Percentiles rank a stretch among this genome's conserved stretches.
Conservation (phyloP, 1,140 invertebrate genomes). For the Xylocopa sonorina region DNA sequence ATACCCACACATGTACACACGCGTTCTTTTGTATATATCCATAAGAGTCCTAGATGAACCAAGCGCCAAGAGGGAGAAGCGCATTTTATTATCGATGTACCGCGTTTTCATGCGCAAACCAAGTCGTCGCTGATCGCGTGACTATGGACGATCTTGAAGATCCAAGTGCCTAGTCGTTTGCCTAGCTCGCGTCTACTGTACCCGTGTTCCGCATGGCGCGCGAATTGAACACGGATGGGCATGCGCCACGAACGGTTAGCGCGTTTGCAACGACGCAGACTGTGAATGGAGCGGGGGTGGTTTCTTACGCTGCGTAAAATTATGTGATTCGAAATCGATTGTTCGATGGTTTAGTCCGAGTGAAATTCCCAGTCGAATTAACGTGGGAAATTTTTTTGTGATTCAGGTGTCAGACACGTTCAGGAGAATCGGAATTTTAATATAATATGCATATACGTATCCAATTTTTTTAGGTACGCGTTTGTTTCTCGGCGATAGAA, state of each 20-base stretch:
- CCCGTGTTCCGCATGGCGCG: slow-evolving; percentile 38
- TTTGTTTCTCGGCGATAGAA: not conserved
- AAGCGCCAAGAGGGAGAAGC: not conserved
- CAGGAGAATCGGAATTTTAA: slow-evolving; percentile 67
- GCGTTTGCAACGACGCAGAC: not conserved
- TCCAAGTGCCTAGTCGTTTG: slow-evolving; percentile 75
- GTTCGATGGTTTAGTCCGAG: not conserved
- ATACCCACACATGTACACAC: not conserved
- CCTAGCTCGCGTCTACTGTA: slow-evolving; percentile 60
- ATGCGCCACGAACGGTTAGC: not conserved
- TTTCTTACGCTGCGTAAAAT: not conserved
- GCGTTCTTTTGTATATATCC: slow-evolving; percentile 34
- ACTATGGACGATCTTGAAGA: slow-evolving; percentile 23
- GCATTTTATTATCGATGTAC: not conserved
- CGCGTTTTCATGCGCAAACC: not conserved
- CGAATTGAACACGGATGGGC: not conserved
- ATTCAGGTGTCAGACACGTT: not conserved
- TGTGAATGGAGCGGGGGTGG: not conserved
- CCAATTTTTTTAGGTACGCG: slow-evolving; percentile 27
- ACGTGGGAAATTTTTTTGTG: slow-evolving; percentile 4
- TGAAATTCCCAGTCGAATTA: slow-evolving; percentile 3
- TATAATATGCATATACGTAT: too few relatives aligned
- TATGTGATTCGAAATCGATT: not conserved
- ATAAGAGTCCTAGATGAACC: slow-evolving; percentile 7
- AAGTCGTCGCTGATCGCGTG: not conserved